Conservation (phyloP, 2,888 invertebrate species). For the Tanypteryx hageni region DNA sequence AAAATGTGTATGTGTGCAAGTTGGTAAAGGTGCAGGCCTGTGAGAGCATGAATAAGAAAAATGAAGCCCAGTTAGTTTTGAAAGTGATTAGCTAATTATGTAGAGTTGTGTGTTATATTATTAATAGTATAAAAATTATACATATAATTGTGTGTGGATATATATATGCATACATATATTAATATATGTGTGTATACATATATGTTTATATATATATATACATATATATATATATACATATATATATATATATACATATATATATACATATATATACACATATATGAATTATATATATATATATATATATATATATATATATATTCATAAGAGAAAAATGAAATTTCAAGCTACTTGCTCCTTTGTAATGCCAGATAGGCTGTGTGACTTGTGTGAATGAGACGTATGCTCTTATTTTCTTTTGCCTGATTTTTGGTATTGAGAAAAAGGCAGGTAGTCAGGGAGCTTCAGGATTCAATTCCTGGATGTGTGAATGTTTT, state of each 20-base stretch:
- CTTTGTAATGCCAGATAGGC: neutral
- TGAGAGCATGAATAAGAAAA: constrained; percentile 33
- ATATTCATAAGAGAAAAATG: neutral
- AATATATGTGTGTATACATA: constrained; percentile 62
- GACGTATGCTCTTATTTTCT: constrained; percentile 26
- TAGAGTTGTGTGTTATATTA: constrained; percentile 69
- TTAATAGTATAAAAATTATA: constrained; percentile 67
- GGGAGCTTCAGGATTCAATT: constrained; percentile 46
- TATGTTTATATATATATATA: constrained; percentile 67
- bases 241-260: constrained; percentile 59
- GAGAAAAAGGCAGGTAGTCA: constrained; percentile 46
- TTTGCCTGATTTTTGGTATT: constrained; percentile 9
- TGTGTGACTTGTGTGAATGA: constrained; percentile 22
- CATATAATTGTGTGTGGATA: constrained; percentile 58
- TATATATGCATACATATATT: constrained; percentile 66
- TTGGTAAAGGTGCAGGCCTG: constrained; percentile 42
- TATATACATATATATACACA: constrained; percentile 66
- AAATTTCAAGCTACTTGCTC: constrained; percentile 58
- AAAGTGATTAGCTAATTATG: constrained; percentile 68
- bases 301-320: constrained; percentile 67
- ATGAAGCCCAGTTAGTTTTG: constrained; percentile 66
- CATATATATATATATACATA: constrained; percentile 20
- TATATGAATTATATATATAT: constrained; percentile 61
- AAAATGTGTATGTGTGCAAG: neutral
- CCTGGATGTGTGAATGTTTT: constrained; percentile 15